Base-by-base conservation (phyloP, 2,888 invertebrate species). In the Dugesia japonica region DNA sequence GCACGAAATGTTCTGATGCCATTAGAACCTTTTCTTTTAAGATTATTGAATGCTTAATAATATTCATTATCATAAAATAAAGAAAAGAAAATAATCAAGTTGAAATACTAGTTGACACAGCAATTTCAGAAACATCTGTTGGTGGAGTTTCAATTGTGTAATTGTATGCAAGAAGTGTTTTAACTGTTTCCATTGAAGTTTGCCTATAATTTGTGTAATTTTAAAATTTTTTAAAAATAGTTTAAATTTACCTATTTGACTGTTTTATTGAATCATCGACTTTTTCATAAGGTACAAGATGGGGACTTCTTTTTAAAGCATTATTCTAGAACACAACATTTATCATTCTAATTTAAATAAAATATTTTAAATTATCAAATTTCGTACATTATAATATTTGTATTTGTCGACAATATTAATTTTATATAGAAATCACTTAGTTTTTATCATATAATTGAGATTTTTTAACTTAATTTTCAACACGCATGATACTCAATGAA, bases 221-320 rank as follows among this genome's bases (percentile, higher is more conserved):
- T 38, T 38, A 38, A 9, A 13, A 13, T 38, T 38, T 13, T 38
- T 17, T 38, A 72, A 74, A 31, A 31, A n/a, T 20, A 9, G 17
- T 33, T 17, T 56, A 26, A 27, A 77, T 76, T 79, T 81, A 87
- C 87, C 87, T 88, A 86, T 99, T 98, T 0, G 97, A 95, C 82
- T 94, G 94, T 84, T 98, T 98, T 81, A 99, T 99, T 0, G 92
- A 91, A 79, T 94, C 93, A 83, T 97, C 95, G 0, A 98, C 95
- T 86, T 94, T 94, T 0, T 88, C 88, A 83, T 98, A 99, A 0
- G 95, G 97, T 17, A 99, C 95, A 80, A 99, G 87, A 86, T 98
- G 97, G 0, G 98, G 97, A 79, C 94, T 95, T 26, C 98, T 88
- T 81, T 91, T 90, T 88, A 92, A 91, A 74, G 91, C 91, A 0